These are phyloP conservation scores for Colletes collaris DNA, from an alignment of 2,888 invertebrate genomes.

Conservation along the genomic window DNA sequence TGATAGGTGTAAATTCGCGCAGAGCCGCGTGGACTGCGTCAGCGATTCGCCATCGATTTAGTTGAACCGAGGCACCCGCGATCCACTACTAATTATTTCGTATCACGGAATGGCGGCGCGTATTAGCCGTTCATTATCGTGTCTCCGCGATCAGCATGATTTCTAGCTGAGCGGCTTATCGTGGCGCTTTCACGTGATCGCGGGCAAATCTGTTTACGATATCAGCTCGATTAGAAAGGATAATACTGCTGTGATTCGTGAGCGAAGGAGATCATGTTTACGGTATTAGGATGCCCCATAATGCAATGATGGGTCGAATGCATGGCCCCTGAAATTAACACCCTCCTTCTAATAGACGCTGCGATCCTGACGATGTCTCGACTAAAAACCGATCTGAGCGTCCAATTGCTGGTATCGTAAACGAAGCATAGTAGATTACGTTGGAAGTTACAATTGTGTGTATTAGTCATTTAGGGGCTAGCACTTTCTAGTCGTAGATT, in stretches of 20 bases:
- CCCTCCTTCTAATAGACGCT: too few relatives aligned
- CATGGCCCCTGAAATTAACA: too few relatives aligned
- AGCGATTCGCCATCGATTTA: slow-evolving; percentile 58
- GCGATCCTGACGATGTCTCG: too few relatives aligned
- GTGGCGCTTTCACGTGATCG: slow-evolving; percentile 59
- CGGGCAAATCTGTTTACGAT: slow-evolving; percentile 48
- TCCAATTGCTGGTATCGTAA: too few relatives aligned
- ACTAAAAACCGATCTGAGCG: too few relatives aligned
- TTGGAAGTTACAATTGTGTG: too few relatives aligned
- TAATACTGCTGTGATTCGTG: slow-evolving; percentile 26
- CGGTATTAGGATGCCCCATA: background rate
- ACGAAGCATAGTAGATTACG: too few relatives aligned
- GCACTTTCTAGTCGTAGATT: too few relatives aligned
- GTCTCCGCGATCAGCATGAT: slow-evolving; percentile 66
- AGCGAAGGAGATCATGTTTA: slow-evolving; percentile 25
- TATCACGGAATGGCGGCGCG: slow-evolving; percentile 55
- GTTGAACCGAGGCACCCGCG: slow-evolving; percentile 30
- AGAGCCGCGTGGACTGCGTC: slow-evolving; percentile 43
- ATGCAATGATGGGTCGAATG: background rate
- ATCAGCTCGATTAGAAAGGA: slow-evolving; percentile 46
- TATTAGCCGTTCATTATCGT: slow-evolving; percentile 64
- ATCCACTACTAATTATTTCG: slow-evolving; percentile 66
- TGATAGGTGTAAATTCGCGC: slow-evolving; percentile 43
- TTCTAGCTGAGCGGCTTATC: slow-evolving; percentile 66
- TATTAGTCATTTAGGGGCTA: too few relatives aligned